A percentile compares a stretch with the other conserved stretches of the same genome.
phyloP scores from a whole-genome alignment of 2,113 vertebrate genomes.

The Toxotes chatareus region DNA sequence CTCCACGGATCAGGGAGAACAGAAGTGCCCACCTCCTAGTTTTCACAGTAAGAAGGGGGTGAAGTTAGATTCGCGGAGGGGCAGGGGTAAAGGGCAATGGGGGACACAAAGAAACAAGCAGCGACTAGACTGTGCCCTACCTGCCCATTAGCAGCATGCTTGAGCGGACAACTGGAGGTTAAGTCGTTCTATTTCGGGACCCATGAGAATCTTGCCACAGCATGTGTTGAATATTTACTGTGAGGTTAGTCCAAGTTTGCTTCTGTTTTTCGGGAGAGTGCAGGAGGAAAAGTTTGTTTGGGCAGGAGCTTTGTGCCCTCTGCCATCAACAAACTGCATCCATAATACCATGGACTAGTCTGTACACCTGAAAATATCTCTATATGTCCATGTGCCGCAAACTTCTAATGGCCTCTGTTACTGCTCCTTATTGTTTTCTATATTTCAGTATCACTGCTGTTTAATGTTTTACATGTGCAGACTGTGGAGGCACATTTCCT shows the following conservation, averaged over 20 bases:
- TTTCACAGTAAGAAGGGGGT: conserved; percentile 21
- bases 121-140: conserved; percentile 21
- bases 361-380: conserved; percentile 25
- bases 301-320: conserved; percentile 29
- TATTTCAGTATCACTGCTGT: conserved; percentile 18
- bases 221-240: conserved; percentile 72
- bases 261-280: conserved; percentile 33
- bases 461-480: conserved; percentile 36
- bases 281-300: conserved; percentile 56
- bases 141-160: conserved; percentile 59
- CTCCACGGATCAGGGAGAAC: conserved; percentile 33
- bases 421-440: conserved; percentile 4
- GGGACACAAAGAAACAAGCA: conserved; percentile 30
- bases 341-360: not conserved
- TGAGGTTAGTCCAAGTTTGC: conserved; percentile 47
- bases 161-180: conserved; percentile 56
- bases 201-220: conserved; percentile 57
- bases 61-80: conserved; percentile 11
- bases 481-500: conserved; percentile 21
- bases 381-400: not conserved
- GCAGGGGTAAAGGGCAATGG: conserved; percentile 6
- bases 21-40: conserved; percentile 44
- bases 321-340: conserved; percentile 41
- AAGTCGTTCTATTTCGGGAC: conserved; percentile 65
- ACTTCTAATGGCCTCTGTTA: conserved; percentile 11